Conservation (phyloP, 2,888 invertebrate genomes). For the Prionchulus punctatus region DNA sequence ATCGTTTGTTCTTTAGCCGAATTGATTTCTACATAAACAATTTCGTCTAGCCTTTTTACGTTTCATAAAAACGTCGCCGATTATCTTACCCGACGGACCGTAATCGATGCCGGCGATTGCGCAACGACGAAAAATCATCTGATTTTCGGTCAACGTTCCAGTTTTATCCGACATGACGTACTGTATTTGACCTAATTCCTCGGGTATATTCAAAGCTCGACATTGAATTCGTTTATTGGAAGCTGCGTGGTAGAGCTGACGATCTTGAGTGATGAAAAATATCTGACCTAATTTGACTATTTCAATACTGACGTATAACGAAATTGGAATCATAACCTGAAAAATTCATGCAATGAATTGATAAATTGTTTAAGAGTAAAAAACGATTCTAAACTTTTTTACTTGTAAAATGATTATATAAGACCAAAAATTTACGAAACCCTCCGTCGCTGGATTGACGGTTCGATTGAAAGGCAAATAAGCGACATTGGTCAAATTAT, state of each 20-base stretch:
- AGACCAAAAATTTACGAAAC: slow-evolving; percentile 78
- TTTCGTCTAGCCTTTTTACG: background rate
- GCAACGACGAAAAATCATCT: slow-evolving; percentile 85
- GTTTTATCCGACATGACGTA: slow-evolving; percentile 95
- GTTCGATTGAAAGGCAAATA: slow-evolving; percentile 25
- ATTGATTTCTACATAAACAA: background rate
- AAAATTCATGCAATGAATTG: slow-evolving; percentile 12
- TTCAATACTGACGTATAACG: slow-evolving; percentile 88
- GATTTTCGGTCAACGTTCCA: slow-evolving; percentile 89
- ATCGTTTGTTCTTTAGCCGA: background rate
- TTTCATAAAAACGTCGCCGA: background rate
- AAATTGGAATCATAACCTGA: slow-evolving; percentile 84
- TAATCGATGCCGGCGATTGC: slow-evolving; percentile 75
- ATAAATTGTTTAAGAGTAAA: background rate
- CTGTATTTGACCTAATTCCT: slow-evolving; percentile 84
- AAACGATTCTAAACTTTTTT: slow-evolving; percentile 17
- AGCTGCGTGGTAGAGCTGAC: slow-evolving; percentile 63
- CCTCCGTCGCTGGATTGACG: slow-evolving; percentile 41
- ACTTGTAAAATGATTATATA: slow-evolving; percentile 85
- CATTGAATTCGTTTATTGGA: slow-evolving; percentile 67
- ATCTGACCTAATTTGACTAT: slow-evolving; percentile 87
- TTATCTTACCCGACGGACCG: slow-evolving; percentile 34
- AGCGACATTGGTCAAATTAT: slow-evolving; percentile 19
- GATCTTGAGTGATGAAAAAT: slow-evolving; percentile 78
- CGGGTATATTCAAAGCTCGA: slow-evolving; percentile 84